Conservation (phyloP, 2,797 vertebrate species). For the Lepus townsendii region DNA sequence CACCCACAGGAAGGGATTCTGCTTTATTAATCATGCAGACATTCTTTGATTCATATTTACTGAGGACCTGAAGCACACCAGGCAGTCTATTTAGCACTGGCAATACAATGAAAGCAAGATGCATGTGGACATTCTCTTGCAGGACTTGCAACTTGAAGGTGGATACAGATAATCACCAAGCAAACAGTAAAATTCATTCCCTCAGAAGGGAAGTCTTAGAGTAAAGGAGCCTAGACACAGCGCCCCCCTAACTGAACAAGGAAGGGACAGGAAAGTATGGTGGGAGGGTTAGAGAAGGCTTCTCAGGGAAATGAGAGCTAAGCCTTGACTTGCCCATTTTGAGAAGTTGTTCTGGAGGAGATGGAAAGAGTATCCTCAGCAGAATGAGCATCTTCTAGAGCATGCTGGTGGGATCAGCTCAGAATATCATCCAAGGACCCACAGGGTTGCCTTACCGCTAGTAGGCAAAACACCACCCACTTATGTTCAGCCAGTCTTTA, state of each 20-base stretch:
- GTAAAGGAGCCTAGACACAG: not conserved
- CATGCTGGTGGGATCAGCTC: too few relatives aligned
- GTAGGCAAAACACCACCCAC: not conserved
- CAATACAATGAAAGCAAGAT: not conserved
- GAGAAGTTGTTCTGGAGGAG: not conserved
- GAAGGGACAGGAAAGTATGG: not conserved
- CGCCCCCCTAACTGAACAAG: not conserved
- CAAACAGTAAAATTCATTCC: not conserved
- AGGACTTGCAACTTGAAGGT: not conserved
- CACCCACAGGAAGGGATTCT: not conserved
- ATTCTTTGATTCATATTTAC: conserved; percentile 11
- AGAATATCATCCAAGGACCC: not conserved
- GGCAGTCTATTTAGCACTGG: not conserved
- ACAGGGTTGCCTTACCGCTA: not conserved
- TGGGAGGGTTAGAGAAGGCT: not conserved
- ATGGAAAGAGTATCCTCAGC: not conserved
- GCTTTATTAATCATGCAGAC: not conserved
- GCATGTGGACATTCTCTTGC: not conserved
- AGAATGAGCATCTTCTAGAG: not conserved
- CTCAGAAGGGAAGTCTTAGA: not conserved
- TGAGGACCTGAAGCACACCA: not conserved
- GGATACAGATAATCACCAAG: not conserved
- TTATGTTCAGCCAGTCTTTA: not conserved
- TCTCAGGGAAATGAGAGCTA: conserved; percentile 15
- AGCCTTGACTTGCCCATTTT: not conserved